Evolutionary conservation across 1,140 invertebrate genomes (phyloP).

Genomic region (Drosophila busckii): DNA sequence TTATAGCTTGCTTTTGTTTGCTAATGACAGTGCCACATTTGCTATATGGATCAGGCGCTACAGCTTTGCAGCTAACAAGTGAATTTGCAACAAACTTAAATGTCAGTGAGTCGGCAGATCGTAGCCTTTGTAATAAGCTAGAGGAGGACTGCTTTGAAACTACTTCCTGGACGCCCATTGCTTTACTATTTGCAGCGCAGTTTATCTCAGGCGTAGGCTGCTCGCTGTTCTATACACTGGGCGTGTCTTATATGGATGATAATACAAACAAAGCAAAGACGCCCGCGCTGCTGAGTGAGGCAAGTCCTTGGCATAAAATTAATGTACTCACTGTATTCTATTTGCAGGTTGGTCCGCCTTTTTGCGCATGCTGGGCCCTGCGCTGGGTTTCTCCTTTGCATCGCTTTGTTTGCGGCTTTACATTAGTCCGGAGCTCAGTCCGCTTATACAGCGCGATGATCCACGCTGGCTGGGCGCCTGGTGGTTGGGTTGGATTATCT

Average conservation of each 20-base stretch:
- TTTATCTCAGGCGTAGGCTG: constrained; percentile 84
- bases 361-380: constrained; percentile 85
- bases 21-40: constrained; percentile 85
- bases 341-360: constrained; percentile 74
- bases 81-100: no score
- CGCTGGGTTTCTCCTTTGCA: constrained; percentile 84
- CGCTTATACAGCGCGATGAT: constrained; percentile 83
- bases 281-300: constrained; percentile 82
- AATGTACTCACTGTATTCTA: not conserved
- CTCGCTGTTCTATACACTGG: constrained; percentile 83
- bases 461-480: constrained; percentile 89
- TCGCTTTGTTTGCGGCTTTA: constrained; percentile 85
- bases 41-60: constrained; percentile 85
- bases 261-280: constrained; percentile 85
- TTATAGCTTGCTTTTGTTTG: constrained; percentile 81
- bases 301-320: not conserved
- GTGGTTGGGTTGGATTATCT: constrained; percentile 90
- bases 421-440: constrained; percentile 84
- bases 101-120: no score
- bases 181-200: constrained; percentile 83
- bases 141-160: constrained; percentile 39
- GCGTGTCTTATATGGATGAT: constrained; percentile 85
- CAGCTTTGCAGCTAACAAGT: constrained; percentile 83
- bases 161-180: constrained; percentile 81
- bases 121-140: no score